Evolutionary conservation across 2,113 vertebrate genomes (phyloP).

Genomic region (Malaclemys terrapin): DNA sequence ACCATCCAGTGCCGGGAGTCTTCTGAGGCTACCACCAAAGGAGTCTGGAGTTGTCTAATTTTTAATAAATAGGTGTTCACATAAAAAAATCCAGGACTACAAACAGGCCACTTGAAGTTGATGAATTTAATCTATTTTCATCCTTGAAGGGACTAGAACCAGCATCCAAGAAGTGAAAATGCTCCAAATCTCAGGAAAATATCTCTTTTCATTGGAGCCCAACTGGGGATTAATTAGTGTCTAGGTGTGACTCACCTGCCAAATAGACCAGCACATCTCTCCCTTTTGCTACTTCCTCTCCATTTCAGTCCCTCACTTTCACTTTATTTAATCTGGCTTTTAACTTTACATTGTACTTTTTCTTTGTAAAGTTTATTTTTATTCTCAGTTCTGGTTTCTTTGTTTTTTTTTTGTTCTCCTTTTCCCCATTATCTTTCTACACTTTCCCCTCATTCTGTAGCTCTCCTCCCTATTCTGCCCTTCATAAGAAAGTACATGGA

Average conservation of each 20-base stretch:
- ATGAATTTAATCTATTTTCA: not conserved
- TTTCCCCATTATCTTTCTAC: not conserved
- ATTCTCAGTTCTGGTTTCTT: not conserved
- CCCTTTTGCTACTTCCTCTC: too few species aligned
- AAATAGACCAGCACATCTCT: too few species aligned
- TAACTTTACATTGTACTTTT: not conserved
- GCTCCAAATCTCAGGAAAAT: not conserved
- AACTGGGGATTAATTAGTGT: not conserved
- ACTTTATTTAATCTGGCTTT: too few species aligned
- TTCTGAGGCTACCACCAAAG: not conserved
- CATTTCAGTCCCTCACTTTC: too few species aligned
- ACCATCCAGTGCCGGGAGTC: not conserved
- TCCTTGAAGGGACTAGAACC: not conserved
- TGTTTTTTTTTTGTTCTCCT: not conserved
- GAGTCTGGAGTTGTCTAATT: not conserved
- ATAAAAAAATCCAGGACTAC: not conserved
- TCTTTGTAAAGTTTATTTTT: not conserved
- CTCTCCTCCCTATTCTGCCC: not conserved
- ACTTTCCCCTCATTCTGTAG: not conserved
- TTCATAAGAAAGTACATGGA: not conserved
- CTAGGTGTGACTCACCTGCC: too few species aligned
- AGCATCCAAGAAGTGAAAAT: not conserved
- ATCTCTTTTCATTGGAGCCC: not conserved
- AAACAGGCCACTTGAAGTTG: not conserved
- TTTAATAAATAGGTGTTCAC: not conserved